Evolutionary conservation across 2,797 vertebrate genomes (phyloP), one percentile per base, ranked within the genome.

Genomic region (Urophycis tenuis): DNA sequence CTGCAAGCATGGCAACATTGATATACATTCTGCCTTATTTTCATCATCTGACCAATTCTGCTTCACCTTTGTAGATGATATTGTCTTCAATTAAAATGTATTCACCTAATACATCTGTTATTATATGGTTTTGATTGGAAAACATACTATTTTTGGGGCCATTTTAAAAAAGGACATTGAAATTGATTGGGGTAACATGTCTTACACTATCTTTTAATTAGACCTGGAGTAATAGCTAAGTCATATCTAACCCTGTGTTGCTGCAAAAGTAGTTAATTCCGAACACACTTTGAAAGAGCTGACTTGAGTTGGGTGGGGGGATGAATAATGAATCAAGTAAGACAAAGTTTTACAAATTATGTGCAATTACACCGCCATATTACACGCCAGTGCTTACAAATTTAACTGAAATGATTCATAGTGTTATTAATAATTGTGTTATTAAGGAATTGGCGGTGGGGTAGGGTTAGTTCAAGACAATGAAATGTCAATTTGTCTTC

Each of bases 281-380:
- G 75, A 79, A 70, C 74, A 30, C 70, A 30, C 69, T 71, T 2
- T 77, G 34, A 32, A 82, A 78, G 76, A 77, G 36, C 30, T 41
- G 78, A 74, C 53, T 74, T 79, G 33, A 39, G 70, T 49, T 73
- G 83, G 41, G 71, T 45, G 34, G 77, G 36, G 25, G 25, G n/a
- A 80, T 81, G 78, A 86, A 84, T 85, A 80, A 86, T 87, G 29
- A 74, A 85, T 84, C 53, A 73, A 79, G 75, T 84, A 35, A 74
- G 60, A 80, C 31, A 78, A 72, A 80, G 73, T 74, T 74, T 67
- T 75, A 70, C 29, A 83, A 79, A 67, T 80, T 79, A 74, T 64
- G 71, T 78, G 77, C 75, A 81, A 81, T 85, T 85, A 82, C 35
- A 74, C 77, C 71, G 69, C 74, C 72, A 79, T 81, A 82, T 83